Percentiles rank a stretch among this genome's conserved stretches.
Evolutionary conservation across 2,797 vertebrate species (phyloP).

Genomic region (Malacoraja senta): DNA sequence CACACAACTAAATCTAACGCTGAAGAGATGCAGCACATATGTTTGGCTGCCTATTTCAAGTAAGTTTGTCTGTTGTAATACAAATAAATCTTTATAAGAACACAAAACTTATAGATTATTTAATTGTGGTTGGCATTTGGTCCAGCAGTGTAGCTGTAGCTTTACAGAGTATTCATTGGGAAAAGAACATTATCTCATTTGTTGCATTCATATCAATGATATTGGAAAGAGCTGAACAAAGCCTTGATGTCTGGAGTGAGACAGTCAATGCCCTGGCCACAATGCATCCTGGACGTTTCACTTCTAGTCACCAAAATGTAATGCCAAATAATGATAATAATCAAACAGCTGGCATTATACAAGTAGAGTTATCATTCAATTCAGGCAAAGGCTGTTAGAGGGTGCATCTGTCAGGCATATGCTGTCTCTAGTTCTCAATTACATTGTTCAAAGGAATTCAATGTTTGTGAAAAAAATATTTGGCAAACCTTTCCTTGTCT

Average conservation of each 20-base stretch:
- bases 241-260: background rate
- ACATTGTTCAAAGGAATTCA: background rate
- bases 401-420: background rate
- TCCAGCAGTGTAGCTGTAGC: background rate
- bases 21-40: background rate
- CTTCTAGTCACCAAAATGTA: background rate
- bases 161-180: background rate
- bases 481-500: background rate
- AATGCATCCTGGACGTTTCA: background rate
- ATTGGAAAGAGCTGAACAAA: background rate
- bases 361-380: background rate
- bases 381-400: background rate
- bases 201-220: background rate
- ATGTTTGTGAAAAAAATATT: background rate
- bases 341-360: background rate
- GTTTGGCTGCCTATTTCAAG: background rate
- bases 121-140: background rate
- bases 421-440: background rate
- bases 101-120: background rate
- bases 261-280: background rate
- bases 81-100: background rate
- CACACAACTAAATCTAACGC: too few relatives aligned
- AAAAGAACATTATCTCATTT: background rate
- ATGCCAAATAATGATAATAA: background rate
- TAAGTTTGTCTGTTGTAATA: background rate